phyloP scores from a whole-genome alignment of 2,113 vertebrate species.

The Neotragus pygmaeus region DNA sequence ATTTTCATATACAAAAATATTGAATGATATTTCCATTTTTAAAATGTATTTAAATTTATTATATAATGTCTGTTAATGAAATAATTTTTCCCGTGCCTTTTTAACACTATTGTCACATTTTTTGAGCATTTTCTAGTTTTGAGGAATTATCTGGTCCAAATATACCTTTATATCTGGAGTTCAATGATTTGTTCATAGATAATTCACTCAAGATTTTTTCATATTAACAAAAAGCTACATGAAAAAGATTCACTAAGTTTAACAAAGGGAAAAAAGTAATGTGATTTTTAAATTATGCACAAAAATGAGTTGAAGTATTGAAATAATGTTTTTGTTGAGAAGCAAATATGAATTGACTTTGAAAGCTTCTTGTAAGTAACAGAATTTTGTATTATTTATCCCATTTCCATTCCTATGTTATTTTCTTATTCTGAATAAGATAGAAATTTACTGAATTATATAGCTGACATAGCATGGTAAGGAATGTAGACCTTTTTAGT shows the following conservation, averaged over 20 bases:
- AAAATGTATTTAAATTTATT: background rate
- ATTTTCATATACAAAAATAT: background rate
- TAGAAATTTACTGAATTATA: background rate
- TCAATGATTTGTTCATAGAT: constrained; percentile 6
- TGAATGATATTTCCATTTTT: background rate
- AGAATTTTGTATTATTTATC: background rate
- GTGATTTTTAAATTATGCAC: background rate
- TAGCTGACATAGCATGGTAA: background rate
- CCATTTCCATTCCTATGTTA: background rate
- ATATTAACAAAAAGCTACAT: background rate
- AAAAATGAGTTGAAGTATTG: background rate
- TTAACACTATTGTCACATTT: background rate
- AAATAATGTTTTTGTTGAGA: background rate
- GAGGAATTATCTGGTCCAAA: background rate
- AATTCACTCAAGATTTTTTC: background rate
- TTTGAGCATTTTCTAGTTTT: background rate
- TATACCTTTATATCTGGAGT: background rate
- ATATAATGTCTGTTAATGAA: background rate
- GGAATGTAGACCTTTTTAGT: background rate
- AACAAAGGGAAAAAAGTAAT: background rate
- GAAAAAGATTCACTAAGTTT: background rate
- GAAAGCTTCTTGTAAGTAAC: background rate
- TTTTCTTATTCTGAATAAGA: background rate
- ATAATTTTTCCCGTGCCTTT: background rate
- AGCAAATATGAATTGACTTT: background rate